Conservation (phyloP, 2,888 invertebrate genomes). For the Agrilus mali region DNA sequence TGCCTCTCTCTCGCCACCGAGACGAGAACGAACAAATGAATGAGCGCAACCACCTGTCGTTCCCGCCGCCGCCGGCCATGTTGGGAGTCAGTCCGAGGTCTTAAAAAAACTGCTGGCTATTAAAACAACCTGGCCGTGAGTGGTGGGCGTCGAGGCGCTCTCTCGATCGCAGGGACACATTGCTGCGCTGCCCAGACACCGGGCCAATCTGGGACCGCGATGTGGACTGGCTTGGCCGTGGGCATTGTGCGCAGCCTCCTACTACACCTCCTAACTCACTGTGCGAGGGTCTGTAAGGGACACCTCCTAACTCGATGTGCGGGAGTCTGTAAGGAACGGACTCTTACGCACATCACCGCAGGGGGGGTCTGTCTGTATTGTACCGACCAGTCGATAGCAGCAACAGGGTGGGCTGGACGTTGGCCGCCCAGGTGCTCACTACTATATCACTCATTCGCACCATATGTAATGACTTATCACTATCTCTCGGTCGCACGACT, state of each 20-base stretch:
- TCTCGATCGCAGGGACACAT: conserved; percentile 15
- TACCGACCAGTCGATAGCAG: too few species aligned
- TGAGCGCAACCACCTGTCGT: conserved; percentile 5
- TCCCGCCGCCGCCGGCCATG: conserved; percentile 23
- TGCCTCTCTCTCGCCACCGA: conserved; percentile 27
- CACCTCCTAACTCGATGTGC: conserved; percentile 8
- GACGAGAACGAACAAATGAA: too few species aligned
- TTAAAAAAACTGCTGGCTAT: conserved; percentile 18
- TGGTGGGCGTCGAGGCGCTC: conserved; percentile 10
- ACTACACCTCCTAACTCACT: conserved; percentile 12
- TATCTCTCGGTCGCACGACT: too few species aligned
- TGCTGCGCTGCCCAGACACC: conserved; percentile 11
- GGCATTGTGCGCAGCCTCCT: conserved; percentile 16
- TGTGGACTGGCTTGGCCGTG: conserved; percentile 21
- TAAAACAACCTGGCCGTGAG: conserved; percentile 17
- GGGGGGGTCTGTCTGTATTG: conserved; percentile 6
- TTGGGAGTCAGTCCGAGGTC: conserved; percentile 26
- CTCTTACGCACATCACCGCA: conserved; percentile 6
- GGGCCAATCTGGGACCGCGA: conserved; percentile 16
- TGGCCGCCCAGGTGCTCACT: too few species aligned
- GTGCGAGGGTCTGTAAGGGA: neutral
- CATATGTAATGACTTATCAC: too few species aligned
- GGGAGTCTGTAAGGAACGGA: neutral
- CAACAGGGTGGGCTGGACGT: too few species aligned
- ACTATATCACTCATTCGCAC: too few species aligned